Evolutionary conservation across 2,888 invertebrate genomes (phyloP).

Genomic region (Drosophila paracracens): DNA sequence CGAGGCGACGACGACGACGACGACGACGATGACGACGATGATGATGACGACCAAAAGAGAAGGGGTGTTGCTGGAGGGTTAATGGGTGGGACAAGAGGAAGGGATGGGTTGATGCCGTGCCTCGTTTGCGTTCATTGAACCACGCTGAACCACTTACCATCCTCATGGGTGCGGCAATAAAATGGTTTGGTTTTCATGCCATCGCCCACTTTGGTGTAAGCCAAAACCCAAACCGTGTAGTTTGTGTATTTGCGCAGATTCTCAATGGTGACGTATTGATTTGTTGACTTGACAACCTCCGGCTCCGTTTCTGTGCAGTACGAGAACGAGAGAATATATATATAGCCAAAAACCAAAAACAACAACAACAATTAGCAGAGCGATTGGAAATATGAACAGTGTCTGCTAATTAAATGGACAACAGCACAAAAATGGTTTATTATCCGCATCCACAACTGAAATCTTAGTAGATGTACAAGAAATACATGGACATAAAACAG

Average conservation of each 20-base stretch:
- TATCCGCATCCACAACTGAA: background rate
- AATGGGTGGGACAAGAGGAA: background rate
- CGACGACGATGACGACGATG: conserved; percentile 6
- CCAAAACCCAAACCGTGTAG: conserved; percentile 95
- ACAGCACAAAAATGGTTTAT: conserved; percentile 21
- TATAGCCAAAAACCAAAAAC: background rate
- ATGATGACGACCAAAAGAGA: conserved; percentile 1
- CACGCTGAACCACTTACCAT: conserved; percentile 87
- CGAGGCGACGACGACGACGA: conserved; percentile 53
- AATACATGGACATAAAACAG: background rate
- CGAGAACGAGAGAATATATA: background rate
- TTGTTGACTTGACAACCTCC: conserved; percentile 89
- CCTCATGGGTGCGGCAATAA: conserved; percentile 95
- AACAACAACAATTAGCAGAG: conserved; percentile 60
- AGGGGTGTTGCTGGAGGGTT: background rate
- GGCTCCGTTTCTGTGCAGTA: conserved; percentile 88
- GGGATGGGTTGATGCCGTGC: conserved; percentile 38
- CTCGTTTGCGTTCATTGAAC: conserved; percentile 78
- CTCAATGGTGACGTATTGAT: conserved; percentile 87
- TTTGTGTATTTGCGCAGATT: conserved; percentile 94
- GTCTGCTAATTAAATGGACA: conserved; percentile 59
- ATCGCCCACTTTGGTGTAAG: conserved; percentile 95
- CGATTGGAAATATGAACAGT: conserved; percentile 65
- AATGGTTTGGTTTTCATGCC: conserved; percentile 93
- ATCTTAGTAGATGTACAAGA: background rate